Evolutionary conservation across 1,140 invertebrate species (phyloP), one percentile per base, ranked within the genome.

Genomic region (Archivesica marissinica): DNA sequence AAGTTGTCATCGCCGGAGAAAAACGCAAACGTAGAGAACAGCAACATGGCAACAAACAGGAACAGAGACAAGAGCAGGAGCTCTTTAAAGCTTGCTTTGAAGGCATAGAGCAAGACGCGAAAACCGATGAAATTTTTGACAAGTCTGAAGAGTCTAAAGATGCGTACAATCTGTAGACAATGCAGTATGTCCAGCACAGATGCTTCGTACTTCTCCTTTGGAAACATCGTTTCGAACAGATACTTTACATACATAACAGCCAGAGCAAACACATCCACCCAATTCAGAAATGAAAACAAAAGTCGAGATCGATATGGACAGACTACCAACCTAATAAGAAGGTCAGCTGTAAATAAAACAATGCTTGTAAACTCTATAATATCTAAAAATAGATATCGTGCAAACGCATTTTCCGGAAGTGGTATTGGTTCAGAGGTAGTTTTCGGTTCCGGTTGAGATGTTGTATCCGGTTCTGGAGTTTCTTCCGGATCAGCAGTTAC

Each of bases 21-120:
- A 59, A 86, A 91, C 2, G 89, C 56, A 20, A 87, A 52, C 56
- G 86, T 88, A 28, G 79, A 78, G 74, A 90, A 91, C 0, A 91
- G 39, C 1, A 90, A 38, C 1, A 90, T 66, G 17, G 86, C 86
- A 7, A 90, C 80, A 44, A 87, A 35, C 0, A 91, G 33, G 47
- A 88, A 87, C 23, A 90, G 50, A 11, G 87, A 50, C 13, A 90
- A 39, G 30, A 91, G 79, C 17, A 81, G 9, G 1, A 91, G 30
- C 41, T 90, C 90, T 56, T 85, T 79, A 13, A 66, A 79, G 39
- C 87, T 90, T 9, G 85, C 68, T 64, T 89, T 89, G n/a, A 94
- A 76, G 0, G 94, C 99, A 95, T 99, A 99, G 88, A 98, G 98
- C 92, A 99, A 96, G 93, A 97, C 98, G 94, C 99, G 98, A 86